Evolutionary conservation across 2,113 vertebrate species (phyloP), one percentile per base, ranked within the genome.

Genomic region (Ahaetulla prasina): DNA sequence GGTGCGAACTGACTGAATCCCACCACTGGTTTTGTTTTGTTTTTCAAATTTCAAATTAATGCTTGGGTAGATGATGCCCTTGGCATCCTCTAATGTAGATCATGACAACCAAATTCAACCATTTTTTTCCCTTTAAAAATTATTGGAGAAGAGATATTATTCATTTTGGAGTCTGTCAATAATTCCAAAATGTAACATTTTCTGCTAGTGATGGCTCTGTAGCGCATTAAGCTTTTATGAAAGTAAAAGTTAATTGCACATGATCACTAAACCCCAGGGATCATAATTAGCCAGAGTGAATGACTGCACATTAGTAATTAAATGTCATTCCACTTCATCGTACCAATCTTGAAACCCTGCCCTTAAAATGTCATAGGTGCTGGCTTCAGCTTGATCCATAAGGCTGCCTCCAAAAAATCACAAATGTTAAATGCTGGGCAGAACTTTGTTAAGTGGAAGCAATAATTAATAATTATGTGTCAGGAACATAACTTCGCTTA

Each of bases 181-280:
- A 97, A 97, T 97, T 96, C 96, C 97, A 96, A 98, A 97, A 96
- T 97, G 95, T 94, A 97, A 96, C 95, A 96, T 95, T 97, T 80
- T 80, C 94, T 93, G 92, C 86, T 74, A 96, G 89, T 94, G 96
- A 96, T 95, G 94, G 88, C 95, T 95, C 94, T 96, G 95, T 90
- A 96, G 96, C 93, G 96, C 97, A 98, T 98, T 98, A 98, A 98
- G 98, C 98, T 98, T 98, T 98, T 98, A 98, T 98, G 97, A 98
- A 98, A 98, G 97, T 97, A 97, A 98, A 98, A 98, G 98, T 98
- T 98, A 99, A 99, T 99, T 98, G 98, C 98, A 98, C 97, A 98
- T 98, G 98, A 98, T 98, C 98, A 98, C 97, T 98, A 97, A 98
- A 98, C 98, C 98, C 98, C 96, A 96, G 98, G 98, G 98, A 98